Percentiles rank a stretch among this genome's conserved stretches.
These are phyloP conservation scores for Ferrisia virgata DNA, from an alignment of 2,888 invertebrate genomes.

Conservation along the genomic window DNA sequence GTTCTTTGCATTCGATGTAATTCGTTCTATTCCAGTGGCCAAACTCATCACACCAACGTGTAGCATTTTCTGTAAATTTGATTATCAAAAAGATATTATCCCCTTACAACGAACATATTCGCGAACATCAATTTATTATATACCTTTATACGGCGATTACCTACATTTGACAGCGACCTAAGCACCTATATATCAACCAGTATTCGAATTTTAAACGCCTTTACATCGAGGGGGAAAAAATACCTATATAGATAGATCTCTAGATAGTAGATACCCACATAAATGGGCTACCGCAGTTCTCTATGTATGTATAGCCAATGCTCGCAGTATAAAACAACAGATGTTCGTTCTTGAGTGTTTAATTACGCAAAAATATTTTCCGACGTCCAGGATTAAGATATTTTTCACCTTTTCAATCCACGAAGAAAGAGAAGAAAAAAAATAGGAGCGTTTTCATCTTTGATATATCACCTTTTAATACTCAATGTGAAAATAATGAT, in stretches of 20 bases:
- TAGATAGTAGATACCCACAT: not conserved
- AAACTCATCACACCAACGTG: constrained; percentile 69
- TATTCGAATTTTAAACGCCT: not conserved
- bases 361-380: not conserved
- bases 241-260: not conserved
- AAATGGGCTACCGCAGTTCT: no score
- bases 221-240: not conserved
- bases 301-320: not conserved
- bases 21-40: constrained; percentile 83
- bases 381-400: not conserved
- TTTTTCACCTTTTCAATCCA: not conserved
- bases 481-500: not conserved
- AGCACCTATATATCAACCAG: not conserved
- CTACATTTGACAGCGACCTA: not conserved
- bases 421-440: not conserved
- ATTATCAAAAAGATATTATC: constrained; percentile 23
- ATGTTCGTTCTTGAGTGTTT: not conserved
- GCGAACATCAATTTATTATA: not conserved
- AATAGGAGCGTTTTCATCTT: not conserved
- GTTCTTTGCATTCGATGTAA: constrained; percentile 68
- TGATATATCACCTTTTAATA: not conserved
- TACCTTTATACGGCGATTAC: not conserved
- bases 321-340: not conserved
- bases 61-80: constrained; percentile 74
- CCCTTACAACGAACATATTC: constrained; percentile 1